phyloP scores from a whole-genome alignment of 1,140 invertebrate genomes.

The Bursaphelenchus mucronatus region DNA sequence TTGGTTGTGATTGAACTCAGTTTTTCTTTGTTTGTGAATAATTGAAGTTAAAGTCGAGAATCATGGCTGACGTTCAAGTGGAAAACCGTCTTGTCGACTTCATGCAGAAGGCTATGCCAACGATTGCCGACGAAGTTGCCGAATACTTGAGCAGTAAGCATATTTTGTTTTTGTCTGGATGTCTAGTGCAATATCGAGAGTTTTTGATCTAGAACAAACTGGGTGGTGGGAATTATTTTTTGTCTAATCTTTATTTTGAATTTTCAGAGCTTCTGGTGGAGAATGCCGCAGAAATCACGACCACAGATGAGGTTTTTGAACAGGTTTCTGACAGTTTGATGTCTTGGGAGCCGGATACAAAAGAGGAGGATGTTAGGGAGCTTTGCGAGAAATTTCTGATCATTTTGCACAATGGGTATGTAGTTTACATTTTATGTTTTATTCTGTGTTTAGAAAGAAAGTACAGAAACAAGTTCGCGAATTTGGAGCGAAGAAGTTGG shows the following conservation, averaged over 20 bases:
- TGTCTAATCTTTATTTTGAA: conserved; percentile 10
- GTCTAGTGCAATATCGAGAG: not conserved
- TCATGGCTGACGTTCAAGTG: conserved; percentile 19
- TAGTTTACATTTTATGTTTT: conserved; percentile 4
- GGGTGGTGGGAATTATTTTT: too few species aligned
- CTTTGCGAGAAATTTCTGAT: conserved; percentile 40
- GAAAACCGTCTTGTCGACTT: conserved; percentile 18
- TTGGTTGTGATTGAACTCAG: conserved; percentile 34
- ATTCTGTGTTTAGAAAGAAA: conserved; percentile 32
- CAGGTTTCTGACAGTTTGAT: conserved; percentile 45
- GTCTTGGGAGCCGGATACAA: conserved; percentile 26
- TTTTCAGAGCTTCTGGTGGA: conserved; percentile 44
- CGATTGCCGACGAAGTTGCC: conserved; percentile 31
- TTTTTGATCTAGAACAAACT: not conserved
- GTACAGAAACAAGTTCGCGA: conserved; percentile 2
- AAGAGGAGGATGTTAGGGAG: conserved; percentile 28
- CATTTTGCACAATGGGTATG: conserved; percentile 43
- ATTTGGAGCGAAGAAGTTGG: conserved; percentile 36
- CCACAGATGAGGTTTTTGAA: conserved; percentile 35
- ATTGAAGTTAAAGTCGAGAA: conserved; percentile 7
- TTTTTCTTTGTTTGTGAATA: conserved; percentile 34
- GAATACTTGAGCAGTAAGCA: conserved; percentile 35
- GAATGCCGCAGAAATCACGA: conserved; percentile 38
- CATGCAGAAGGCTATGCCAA: conserved; percentile 30
- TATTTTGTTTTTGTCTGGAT: not conserved